Evolutionary conservation across 2,113 vertebrate genomes (phyloP).

Genomic region (Polypterus senegalus): DNA sequence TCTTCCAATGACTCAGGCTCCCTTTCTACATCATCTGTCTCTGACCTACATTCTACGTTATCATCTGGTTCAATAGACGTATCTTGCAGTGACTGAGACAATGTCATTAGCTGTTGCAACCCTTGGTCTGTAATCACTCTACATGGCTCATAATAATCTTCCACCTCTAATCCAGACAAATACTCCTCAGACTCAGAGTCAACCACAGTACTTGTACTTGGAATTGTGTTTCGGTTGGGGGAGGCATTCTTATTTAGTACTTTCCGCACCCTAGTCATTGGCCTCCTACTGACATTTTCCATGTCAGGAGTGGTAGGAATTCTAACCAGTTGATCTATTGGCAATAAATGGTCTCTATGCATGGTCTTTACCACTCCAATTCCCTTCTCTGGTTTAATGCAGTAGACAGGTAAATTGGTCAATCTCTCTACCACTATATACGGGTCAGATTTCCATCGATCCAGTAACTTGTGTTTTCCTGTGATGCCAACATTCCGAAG

Average conservation of each 20-base stretch:
- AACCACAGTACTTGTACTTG: too few relatives aligned
- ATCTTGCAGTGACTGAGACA: not conserved
- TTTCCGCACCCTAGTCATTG: not conserved
- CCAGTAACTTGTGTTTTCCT: not conserved
- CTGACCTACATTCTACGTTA: not conserved
- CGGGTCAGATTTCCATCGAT: not conserved
- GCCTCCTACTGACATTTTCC: not conserved
- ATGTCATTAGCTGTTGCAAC: not conserved
- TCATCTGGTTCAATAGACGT: too few relatives aligned
- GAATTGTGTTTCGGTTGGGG: not conserved
- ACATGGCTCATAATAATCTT: not conserved
- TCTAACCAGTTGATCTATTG: not conserved
- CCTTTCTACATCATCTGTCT: not conserved
- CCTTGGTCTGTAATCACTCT: not conserved
- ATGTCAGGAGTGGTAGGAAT: not conserved
- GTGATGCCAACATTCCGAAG: not conserved
- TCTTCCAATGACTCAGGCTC: not conserved
- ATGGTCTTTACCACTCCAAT: not conserved
- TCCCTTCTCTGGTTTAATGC: not conserved
- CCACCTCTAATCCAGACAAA: not conserved
- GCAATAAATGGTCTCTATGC: not conserved
- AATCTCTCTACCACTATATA: not conserved
- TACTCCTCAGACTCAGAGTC: not conserved
- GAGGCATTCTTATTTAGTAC: too few relatives aligned
- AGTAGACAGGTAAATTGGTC: not conserved